Evolutionary conservation across 2,888 invertebrate species (phyloP).

Genomic region (Athripsodes cinereus): DNA sequence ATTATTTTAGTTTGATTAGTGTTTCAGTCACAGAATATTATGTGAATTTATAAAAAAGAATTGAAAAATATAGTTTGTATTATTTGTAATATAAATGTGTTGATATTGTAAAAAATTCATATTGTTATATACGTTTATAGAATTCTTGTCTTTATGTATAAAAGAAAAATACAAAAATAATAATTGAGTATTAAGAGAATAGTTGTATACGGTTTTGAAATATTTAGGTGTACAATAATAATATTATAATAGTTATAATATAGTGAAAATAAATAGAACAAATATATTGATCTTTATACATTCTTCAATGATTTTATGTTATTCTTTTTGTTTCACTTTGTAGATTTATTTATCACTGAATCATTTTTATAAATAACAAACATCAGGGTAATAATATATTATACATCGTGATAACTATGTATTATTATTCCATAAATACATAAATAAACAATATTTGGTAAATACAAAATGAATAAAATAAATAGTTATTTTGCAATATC

Average conservation of each 20-base stretch:
- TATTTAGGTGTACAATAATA: conserved; percentile 28
- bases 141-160: conserved; percentile 18
- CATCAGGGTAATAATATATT: conserved; percentile 5
- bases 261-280: neutral
- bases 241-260: neutral
- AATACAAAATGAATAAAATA: too few relatives aligned
- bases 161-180: conserved; percentile 10
- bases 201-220: conserved; percentile 27
- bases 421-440: neutral
- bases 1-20: neutral
- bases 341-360: neutral
- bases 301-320: neutral
- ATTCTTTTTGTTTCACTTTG: neutral
- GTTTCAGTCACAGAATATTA: neutral
- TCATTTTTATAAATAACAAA: neutral
- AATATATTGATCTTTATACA: neutral
- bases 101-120: conserved; percentile 26
- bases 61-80: neutral
- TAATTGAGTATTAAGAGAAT: conserved; percentile 20
- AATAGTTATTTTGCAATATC: too few relatives aligned
- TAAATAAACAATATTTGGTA: too few relatives aligned
- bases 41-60: neutral
- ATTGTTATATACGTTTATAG: conserved; percentile 23
- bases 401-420: neutral
- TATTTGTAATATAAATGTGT: conserved; percentile 22